Percentiles rank a stretch among this genome's conserved stretches.
phyloP scores from a whole-genome alignment of 2,797 vertebrate genomes.

The Pseudopleuronectes americanus region DNA sequence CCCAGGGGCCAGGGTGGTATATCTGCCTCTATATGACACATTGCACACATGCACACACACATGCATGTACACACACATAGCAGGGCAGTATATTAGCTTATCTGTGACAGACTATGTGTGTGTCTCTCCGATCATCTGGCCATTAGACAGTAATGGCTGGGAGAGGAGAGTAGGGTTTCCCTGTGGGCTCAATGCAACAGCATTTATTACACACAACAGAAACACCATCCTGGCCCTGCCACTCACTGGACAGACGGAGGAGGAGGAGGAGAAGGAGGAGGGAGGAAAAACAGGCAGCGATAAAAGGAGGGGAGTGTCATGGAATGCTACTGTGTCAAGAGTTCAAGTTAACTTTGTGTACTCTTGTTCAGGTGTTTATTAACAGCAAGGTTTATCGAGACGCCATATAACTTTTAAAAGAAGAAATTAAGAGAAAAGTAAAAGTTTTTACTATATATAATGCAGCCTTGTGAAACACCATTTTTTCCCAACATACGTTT shows the following conservation, averaged over 20 bases:
- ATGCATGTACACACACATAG: slow-evolving; percentile 74
- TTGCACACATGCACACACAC: slow-evolving; percentile 66
- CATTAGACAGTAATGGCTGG: slow-evolving; percentile 98
- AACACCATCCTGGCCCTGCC: slow-evolving; percentile 81
- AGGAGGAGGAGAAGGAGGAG: slow-evolving; percentile 50
- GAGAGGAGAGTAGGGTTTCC: slow-evolving; percentile 97
- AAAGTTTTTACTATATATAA: neutral
- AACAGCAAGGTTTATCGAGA: neutral
- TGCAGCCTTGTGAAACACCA: neutral
- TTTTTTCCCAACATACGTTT: neutral
- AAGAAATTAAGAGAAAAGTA: neutral
- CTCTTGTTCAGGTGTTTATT: slow-evolving; percentile 23
- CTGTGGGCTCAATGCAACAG: slow-evolving; percentile 97
- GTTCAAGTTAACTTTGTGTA: slow-evolving; percentile 53
- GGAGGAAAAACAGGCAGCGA: slow-evolving; percentile 36
- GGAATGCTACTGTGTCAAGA: slow-evolving; percentile 39
- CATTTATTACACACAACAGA: slow-evolving; percentile 95
- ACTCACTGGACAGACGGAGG: slow-evolving; percentile 72
- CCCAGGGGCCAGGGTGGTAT: slow-evolving; percentile 79
- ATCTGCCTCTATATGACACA: slow-evolving; percentile 74
- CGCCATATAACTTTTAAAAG: neutral
- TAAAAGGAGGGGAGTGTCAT: slow-evolving; percentile 25
- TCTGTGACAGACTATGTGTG: slow-evolving; percentile 88
- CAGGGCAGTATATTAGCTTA: slow-evolving; percentile 90
- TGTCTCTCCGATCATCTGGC: slow-evolving; percentile 95